These are phyloP conservation scores for Anguilla pacifica DNA, from an alignment of 2,797 vertebrate genomes.

Conservation along the genomic window DNA sequence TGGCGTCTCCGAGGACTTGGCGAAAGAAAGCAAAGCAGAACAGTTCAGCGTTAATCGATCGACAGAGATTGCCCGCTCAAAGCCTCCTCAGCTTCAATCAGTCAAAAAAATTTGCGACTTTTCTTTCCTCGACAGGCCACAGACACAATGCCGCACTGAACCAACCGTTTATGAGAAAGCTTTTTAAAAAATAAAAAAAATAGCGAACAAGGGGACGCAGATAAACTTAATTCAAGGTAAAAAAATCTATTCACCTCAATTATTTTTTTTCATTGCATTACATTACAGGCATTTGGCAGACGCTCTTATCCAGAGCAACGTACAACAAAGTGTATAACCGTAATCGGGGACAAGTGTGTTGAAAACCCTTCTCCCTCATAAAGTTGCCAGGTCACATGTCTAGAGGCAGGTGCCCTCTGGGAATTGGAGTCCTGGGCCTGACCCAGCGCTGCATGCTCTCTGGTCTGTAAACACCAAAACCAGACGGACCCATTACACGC, in stretches of 20 bases:
- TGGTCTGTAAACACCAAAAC: no score
- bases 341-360: no score
- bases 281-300: no score
- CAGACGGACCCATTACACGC: not conserved
- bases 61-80: not conserved
- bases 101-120: not conserved
- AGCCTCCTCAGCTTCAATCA: not conserved
- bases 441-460: no score
- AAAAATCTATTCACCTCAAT: no score
- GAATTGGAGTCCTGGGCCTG: no score
- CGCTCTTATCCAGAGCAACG: no score
- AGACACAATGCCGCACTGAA: not conserved
- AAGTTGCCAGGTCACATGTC: no score
- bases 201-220: not conserved
- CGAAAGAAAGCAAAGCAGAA: not conserved
- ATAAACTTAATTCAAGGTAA: conserved; percentile 29
- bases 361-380: no score
- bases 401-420: no score
- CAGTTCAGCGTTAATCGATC: not conserved
- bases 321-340: no score
- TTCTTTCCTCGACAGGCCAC: not conserved
- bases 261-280: no score
- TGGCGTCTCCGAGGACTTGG: not conserved
- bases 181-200: not conserved
- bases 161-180: not conserved